Evolutionary conservation across 2,888 invertebrate species (phyloP), one percentile per base, ranked within the genome.

Genomic region (Chloromyia formosa): DNA sequence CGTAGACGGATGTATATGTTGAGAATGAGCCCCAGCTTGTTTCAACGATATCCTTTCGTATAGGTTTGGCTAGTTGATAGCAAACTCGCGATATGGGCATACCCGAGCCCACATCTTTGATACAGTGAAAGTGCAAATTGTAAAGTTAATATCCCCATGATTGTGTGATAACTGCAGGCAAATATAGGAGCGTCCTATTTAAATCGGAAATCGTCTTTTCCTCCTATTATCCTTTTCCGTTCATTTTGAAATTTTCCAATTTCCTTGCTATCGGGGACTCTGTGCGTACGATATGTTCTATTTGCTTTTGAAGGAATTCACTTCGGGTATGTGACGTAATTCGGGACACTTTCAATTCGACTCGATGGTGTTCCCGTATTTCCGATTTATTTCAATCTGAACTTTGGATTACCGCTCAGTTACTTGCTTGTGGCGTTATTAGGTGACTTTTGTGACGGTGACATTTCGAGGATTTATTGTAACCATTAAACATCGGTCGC

Each of bases 31-130:
- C 71, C 58, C 71, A 58, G 71, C 23, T 27, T 18, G 45, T 42
- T 35, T 12, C 9, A n/a, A 54, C 18, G 18, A 40, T 7, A 58
- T 56, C 16, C 23, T 12, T 40, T 40, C 40, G 10, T 18, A 16
- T 27, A 16, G 10, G 69, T 35, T 54, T 20, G 20, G 35, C 71
- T 56, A 77, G 77, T 77, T 74, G 68, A 58, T 69, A 74, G 74
- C 53, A 61, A 74, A 75, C 77, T 77, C 73, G 74, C 75, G 77
- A 49, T 72, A 74, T 73, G 77, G 77, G 75, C 75, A 68, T 74
- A 74, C 20, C 66, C 45, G 4, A 45, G 27, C 73, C 69, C 56
- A 10, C 42, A 20, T 66, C 49, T 14, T 20, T 66, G 12, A 20
- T 20, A 10, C 14, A 45, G 49, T 66, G 66, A 66, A 71, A 35